Base-by-base conservation (phyloP, 2,888 invertebrate species). In the Nemotelus nigrinus region DNA sequence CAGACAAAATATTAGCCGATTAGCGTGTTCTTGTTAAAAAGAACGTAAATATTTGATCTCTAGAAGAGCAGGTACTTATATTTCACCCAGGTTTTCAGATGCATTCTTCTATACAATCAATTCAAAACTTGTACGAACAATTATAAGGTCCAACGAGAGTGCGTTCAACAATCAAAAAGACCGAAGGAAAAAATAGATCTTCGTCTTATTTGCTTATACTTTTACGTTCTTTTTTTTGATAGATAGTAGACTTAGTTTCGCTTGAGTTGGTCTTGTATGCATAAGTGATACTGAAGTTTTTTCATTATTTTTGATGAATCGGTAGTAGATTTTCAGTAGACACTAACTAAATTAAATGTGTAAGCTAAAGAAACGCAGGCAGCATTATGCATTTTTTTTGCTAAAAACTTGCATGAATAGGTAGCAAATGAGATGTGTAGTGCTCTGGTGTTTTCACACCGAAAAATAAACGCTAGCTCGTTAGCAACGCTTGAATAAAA, bases 31-130 rank as follows among this genome's bases (percentile, higher is more conserved):
- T 44, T 74, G 60, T 78, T 78, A 78, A 78, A 76, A 78, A 68
- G 68, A 78, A 78, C 64, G 78, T 76, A 78, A 78, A 78, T 78
- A 78, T 78, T 78, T 78, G 76, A 78, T 78, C 64, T 50, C 45
- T 55, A 53, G 75, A 68, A 71, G 63, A 41, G 60, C n/a, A n/a
- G n/a, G n/a, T n/a, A n/a, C n/a, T n/a, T n/a, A n/a, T n/a, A n/a
- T n/a, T n/a, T n/a, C n/a, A n/a, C n/a, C n/a, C n/a, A n/a, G n/a
- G n/a, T n/a, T n/a, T n/a, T n/a, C n/a, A n/a, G n/a, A n/a, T n/a
- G n/a, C n/a, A n/a, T n/a, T n/a, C n/a, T n/a, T n/a, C n/a, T n/a
- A n/a, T n/a, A n/a, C n/a, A n/a, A n/a, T n/a, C n/a, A n/a, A n/a
- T n/a, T n/a, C n/a, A n/a, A n/a, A n/a, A n/a, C n/a, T 60, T 68